These are phyloP conservation scores for Drosophila rufa DNA, from an alignment of 1,140 invertebrate species.

Conservation along the genomic window DNA sequence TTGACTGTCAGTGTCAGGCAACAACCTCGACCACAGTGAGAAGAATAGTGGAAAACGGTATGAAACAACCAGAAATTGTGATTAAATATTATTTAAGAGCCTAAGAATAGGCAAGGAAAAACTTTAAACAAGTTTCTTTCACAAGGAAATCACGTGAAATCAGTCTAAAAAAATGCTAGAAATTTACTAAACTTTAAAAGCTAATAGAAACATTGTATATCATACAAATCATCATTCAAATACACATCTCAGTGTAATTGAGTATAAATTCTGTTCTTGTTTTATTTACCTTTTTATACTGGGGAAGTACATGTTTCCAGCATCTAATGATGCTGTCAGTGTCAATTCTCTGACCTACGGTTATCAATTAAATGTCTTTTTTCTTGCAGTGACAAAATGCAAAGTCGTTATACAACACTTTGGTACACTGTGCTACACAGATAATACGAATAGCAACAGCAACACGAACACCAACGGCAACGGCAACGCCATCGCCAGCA, in stretches of 20 bases:
- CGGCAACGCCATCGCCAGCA: slow-evolving; percentile 25
- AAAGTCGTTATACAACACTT: slow-evolving; percentile 21
- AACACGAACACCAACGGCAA: neutral
- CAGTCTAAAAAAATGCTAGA: neutral
- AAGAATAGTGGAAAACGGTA: neutral
- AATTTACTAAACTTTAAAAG: neutral
- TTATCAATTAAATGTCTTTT: neutral
- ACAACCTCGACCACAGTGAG: slow-evolving; percentile 15
- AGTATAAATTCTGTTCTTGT: too few species aligned
- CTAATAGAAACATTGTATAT: too few species aligned
- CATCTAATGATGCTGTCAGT: too few species aligned
- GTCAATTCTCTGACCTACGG: neutral
- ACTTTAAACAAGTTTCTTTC: neutral
- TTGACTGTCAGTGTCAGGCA: slow-evolving; percentile 40
- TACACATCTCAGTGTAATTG: too few species aligned
- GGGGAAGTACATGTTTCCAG: too few species aligned
- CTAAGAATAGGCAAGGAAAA: neutral
- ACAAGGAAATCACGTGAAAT: neutral
- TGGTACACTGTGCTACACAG: slow-evolving; percentile 18
- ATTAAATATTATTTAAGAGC: neutral
- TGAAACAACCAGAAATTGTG: neutral
- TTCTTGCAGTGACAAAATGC: slow-evolving; percentile 7
- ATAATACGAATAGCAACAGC: slow-evolving; percentile 1
- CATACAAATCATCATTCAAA: too few species aligned
- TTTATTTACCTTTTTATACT: too few species aligned